These are phyloP conservation scores for Nannoperca obscura DNA, from an alignment of 2,797 vertebrate genomes.

Conservation along the genomic window DNA sequence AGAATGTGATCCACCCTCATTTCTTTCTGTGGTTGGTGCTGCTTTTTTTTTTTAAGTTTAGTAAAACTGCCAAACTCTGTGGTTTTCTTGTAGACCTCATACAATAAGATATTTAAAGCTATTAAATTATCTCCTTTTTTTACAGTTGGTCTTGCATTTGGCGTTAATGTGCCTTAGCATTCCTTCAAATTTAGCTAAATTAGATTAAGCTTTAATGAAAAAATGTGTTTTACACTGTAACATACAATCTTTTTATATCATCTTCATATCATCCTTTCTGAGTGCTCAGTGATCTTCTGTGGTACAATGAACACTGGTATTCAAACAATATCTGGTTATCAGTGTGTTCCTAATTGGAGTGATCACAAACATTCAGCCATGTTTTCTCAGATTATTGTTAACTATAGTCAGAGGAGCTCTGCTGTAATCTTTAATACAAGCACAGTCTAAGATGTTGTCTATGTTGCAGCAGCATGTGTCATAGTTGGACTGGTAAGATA, in stretches of 20 bases:
- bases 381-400: constrained; percentile 19
- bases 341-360: constrained; percentile 31
- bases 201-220: constrained; percentile 27
- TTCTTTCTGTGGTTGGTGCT: constrained; percentile 22
- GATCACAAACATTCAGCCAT: constrained; percentile 27
- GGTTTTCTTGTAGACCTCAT: constrained; percentile 18
- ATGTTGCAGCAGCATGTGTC: constrained; percentile 22
- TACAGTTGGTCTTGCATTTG: constrained; percentile 12
- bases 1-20: not conserved
- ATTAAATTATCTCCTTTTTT: constrained; percentile 11
- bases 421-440: constrained; percentile 6
- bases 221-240: constrained; percentile 13
- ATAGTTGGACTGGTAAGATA: constrained; percentile 4
- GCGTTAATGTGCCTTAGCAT: not conserved
- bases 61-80: constrained; percentile 25
- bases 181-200: constrained; percentile 28
- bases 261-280: not conserved
- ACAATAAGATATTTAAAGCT: constrained; percentile 9
- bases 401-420: constrained; percentile 18
- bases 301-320: not conserved
- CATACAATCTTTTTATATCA: not conserved
- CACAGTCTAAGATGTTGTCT: not conserved
- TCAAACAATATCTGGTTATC: constrained; percentile 31
- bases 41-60: constrained; percentile 16
- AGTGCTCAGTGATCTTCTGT: constrained; percentile 4